Evolutionary conservation across 2,113 vertebrate species (phyloP), one percentile per base, ranked within the genome.

Genomic region (Anser cygnoides): DNA sequence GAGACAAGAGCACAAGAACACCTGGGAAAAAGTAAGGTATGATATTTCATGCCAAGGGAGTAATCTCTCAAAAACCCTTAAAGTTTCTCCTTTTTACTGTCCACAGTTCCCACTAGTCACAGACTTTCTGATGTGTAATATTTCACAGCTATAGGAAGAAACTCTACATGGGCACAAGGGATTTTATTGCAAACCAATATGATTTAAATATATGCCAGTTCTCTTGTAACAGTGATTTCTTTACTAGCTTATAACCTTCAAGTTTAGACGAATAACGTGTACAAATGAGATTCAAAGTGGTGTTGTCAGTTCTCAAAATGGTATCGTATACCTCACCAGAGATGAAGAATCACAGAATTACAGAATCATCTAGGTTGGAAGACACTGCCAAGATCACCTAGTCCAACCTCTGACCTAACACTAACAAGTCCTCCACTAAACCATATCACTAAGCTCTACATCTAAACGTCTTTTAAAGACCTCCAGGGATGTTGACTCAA

Each of bases 1-100:
- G 91, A 95, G 83, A 90, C 44, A 92, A 66, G 71, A 93, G 55
- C 44, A 88, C 12, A 94, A n/a, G 94, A 90, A 94, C 59, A 90
- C 33, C n/a, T 61, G 52, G 29, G 59, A 71, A 90, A 94, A 90
- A 77, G 79, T 88, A 77, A 86, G 37, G 13, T 22, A 92, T 22
- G 13, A 18, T 66, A 79, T 66, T 90, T 86, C 93, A 95, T 81
- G 63, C 46, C 89, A 96, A 93, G 83, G 76, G 63, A 97, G 55
- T 86, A 71, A 25, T 62, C 41, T 68, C 49, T 73, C 33, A 90
- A 58, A 93, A 88, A 65, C 28, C 78, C 80, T 54, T 85, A 73
- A 90, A 70, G 85, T 49, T 79, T 70, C 75, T 83, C 44, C 29
- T 58, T 93, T 96, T 71, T 93, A 49, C 83, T 86, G 68, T 74